Evolutionary conservation across 2,113 vertebrate genomes (phyloP).

Genomic region (Brachypteracias leptosomus): DNA sequence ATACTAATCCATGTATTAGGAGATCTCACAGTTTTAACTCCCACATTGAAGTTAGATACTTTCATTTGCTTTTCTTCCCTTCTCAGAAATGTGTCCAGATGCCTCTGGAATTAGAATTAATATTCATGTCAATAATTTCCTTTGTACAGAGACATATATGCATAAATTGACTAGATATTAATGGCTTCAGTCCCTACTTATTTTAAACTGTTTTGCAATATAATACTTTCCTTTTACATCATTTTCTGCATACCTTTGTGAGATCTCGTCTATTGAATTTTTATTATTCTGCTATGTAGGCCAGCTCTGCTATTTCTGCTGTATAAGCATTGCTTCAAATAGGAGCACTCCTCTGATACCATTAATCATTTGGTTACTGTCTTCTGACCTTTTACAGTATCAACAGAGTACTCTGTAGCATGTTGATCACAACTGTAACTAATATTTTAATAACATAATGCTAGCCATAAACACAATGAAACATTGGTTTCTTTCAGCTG

Average conservation of each 20-base stretch:
- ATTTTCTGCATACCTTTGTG: slow-evolving; percentile 10
- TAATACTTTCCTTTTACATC: background rate
- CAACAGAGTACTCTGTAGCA: slow-evolving; percentile 26
- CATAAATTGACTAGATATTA: background rate
- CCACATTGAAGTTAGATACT: background rate
- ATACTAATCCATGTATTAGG: background rate
- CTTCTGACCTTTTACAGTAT: slow-evolving; percentile 34
- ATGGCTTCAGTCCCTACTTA: background rate
- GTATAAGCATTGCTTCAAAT: slow-evolving; percentile 35
- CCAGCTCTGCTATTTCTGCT: slow-evolving; percentile 55
- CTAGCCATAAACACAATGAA: background rate
- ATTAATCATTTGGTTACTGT: slow-evolving; percentile 33
- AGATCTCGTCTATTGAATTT: background rate
- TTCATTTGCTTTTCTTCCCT: background rate
- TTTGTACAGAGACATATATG: background rate
- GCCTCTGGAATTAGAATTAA: background rate
- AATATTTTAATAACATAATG: slow-evolving; percentile 40
- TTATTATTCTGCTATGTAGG: slow-evolving; percentile 54
- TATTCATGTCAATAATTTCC: background rate
- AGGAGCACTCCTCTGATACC: slow-evolving; percentile 9
- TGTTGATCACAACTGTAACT: slow-evolving; percentile 41
- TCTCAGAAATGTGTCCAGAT: background rate
- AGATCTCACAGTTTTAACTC: background rate
- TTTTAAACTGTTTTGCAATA: background rate
- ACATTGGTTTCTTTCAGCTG: background rate